Base-by-base conservation (phyloP, 2,113 vertebrate species). In the human region DNA sequence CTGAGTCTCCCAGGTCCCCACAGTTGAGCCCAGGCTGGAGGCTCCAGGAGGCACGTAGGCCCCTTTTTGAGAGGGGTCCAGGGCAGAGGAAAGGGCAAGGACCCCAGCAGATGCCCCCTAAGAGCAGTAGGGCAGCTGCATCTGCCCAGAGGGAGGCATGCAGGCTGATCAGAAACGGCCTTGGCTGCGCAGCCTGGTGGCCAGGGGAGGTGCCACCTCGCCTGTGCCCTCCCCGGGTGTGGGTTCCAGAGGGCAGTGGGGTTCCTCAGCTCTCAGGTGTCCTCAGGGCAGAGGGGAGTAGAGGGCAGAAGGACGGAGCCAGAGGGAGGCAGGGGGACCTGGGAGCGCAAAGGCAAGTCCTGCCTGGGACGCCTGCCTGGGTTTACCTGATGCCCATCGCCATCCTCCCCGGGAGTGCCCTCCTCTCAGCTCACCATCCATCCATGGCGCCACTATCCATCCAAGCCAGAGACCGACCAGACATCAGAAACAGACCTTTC, bases 381-480 rank as follows among this genome's bases (percentile, higher is more conserved):
- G 61, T 64, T 27, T 64, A 64, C 27, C 57, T 25, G 40, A 3
- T 1, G 13, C 22, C 59, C 59, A 16, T 18, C 23, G 1, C 0
- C 22, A 1, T 2, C 48, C 8, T 20, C 13, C 22, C 83, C 12
- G 16, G 7, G 6, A 25, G 43, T 11, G 23, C 11, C 35, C 40
- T 22, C 30, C 1, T 0, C 27, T 43, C 8, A 9, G 35, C 40
- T 79, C 35, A 0, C 32, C 30, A 3, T 3, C 66, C 40, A 17
- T 8, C 16, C 1, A 9, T 0, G 4, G 7, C 0, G 38, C 13
- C 0, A 2, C 30, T 20, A 1, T 18, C 48, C 13, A 4, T 1
- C 13, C 55, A 23, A 2, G 6, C 55, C 45, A 10, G 79, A 45
- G 35, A 2, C 73, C 35, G 2, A 13, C 2, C 2, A 8, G n/a